Base-by-base conservation (phyloP, 2,113 vertebrate species). In the Osmerus mordax region DNA sequence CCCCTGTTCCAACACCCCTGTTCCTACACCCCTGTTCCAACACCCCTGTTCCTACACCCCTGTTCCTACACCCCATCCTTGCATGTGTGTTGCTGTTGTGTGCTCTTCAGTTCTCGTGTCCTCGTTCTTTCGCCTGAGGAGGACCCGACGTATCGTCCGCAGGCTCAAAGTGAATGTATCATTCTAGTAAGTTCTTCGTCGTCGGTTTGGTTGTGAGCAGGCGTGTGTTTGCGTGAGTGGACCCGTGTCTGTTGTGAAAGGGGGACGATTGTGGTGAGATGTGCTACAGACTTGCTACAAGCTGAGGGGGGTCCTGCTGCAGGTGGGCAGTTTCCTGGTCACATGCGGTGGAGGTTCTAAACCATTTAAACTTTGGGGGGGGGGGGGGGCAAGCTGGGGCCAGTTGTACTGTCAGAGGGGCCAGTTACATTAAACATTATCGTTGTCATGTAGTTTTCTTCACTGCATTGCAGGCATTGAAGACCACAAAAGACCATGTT, bases 181-280 rank as follows among this genome's bases (percentile, higher is more conserved):
- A 78, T 76, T 80, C 80, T 78, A 4, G 72, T 76, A 54, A 51
- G 77, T 19, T 68, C 32, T 69, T 83, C 78, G 78, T 84, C 4
- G 87, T 87, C 75, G 47, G 78, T 55, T 78, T 72, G 64, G 73
- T 79, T 1, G 69, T 82, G 79, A 78, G 73, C 86, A 84, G 89
- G 59, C 90, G 84, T 83, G 81, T 88, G 77, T 77, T 81, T 1
- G 67, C 51, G 21, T 32, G 62, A 72, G 75, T 62, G 66, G 73
- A 73, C 63, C 72, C 67, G 13, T 52, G 12, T 52, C 60, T 77
- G 5, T 89, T 84, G 90, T 94, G 90, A 87, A 91, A 90, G 90
- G 91, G 91, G 91, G 90, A 91, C 93, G 93, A 87, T 89, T 55
- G 70, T 56, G 89, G 82, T 89, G 85, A 89, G 82, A 86, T 85